A percentile compares a stretch with the other conserved stretches of the same genome.
These are phyloP conservation scores for Heliopora coerulea DNA, from an alignment of 92 coral and sea anemone genomes.

Conservation along the genomic window DNA sequence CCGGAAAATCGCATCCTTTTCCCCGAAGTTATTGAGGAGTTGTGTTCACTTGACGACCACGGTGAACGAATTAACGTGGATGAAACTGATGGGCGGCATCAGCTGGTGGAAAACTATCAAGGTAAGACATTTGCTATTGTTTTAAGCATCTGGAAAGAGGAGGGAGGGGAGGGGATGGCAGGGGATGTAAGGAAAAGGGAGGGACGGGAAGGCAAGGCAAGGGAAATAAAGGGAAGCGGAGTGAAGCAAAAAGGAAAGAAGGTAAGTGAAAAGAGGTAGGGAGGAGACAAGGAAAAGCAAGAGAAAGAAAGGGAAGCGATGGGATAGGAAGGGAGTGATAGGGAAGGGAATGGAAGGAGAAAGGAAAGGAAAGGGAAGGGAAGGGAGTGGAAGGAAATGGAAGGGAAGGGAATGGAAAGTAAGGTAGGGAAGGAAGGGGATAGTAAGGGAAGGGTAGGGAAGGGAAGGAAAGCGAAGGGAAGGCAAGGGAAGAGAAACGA, in stretches of 20 bases:
- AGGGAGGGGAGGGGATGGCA: neutral
- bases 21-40: constrained; percentile 26
- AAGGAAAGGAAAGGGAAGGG: neutral
- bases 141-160: neutral
- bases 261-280: neutral
- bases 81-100: neutral
- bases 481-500: neutral
- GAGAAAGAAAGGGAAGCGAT: neutral
- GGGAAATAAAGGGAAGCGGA: constrained; percentile 32
- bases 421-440: neutral
- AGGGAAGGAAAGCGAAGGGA: neutral
- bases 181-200: neutral
- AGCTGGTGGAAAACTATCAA: constrained; percentile 11
- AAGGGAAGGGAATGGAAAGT: neutral
- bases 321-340: neutral
- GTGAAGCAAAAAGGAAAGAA: constrained; percentile 20
- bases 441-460: neutral
- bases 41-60: constrained; percentile 38
- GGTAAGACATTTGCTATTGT: neutral
- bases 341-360: neutral
- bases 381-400: neutral
- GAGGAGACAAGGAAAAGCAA: neutral
- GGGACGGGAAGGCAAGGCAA: constrained; percentile 28
- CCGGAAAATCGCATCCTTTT: constrained; percentile 38
- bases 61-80: constrained; percentile 22